Conservation (phyloP, 2,888 invertebrate genomes). For the Blera fallax region DNA sequence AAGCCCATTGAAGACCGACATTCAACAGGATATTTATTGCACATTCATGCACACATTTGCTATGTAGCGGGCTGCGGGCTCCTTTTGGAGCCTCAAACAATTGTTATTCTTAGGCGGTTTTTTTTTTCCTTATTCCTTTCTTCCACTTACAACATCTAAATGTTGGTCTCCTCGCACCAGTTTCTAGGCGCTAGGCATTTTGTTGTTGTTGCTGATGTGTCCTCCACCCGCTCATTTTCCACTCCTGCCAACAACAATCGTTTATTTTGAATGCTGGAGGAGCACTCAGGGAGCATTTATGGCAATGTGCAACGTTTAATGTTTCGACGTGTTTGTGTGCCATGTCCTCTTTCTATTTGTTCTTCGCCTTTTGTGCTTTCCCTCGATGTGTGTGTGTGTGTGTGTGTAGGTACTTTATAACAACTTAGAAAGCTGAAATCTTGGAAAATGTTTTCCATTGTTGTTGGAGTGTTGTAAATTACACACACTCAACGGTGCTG, state of each 20-base stretch:
- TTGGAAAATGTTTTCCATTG: constrained; percentile 68
- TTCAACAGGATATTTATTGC: constrained; percentile 71
- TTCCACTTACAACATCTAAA: constrained; percentile 27
- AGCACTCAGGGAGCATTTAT: constrained; percentile 68
- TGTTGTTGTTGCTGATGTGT: too few relatives aligned
- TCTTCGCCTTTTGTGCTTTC: constrained; percentile 12
- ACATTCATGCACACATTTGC: constrained; percentile 69
- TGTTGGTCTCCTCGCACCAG: constrained; percentile 25
- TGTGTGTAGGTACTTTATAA: constrained; percentile 33
- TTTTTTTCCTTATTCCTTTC: not conserved
- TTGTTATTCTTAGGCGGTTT: constrained; percentile 12
- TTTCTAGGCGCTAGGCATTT: constrained; percentile 54
- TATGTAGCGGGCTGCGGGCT: not conserved
- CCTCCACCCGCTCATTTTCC: constrained; percentile 50
- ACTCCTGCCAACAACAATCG: constrained; percentile 59
- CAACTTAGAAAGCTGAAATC: constrained; percentile 44
- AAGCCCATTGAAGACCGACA: constrained; percentile 64
- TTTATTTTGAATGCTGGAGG: constrained; percentile 60
- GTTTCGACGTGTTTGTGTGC: constrained; percentile 28
- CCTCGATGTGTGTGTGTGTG: too few relatives aligned
- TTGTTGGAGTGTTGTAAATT: constrained; percentile 59
- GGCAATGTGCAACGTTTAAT: constrained; percentile 70
- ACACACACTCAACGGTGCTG: constrained; percentile 46
- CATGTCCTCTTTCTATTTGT: constrained; percentile 21
- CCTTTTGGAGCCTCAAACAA: constrained; percentile 27